Conservation (phyloP, 2,888 invertebrate genomes). For the Apamea monoglypha region DNA sequence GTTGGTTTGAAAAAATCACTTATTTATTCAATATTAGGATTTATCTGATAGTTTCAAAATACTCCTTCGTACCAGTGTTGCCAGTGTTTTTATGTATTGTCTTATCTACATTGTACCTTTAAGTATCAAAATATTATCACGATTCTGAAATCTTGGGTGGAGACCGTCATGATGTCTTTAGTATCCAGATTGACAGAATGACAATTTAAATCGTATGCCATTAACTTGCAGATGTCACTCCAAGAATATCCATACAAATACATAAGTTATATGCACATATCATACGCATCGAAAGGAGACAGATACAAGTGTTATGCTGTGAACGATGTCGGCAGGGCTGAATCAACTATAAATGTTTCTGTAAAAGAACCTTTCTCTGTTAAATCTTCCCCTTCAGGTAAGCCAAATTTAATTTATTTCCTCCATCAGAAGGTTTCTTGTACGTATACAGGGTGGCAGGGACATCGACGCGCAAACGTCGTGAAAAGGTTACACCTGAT, state of each 20-base stretch:
- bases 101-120: too few species aligned
- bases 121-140: background rate
- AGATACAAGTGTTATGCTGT: constrained; percentile 57
- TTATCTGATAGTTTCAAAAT: background rate
- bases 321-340: constrained; percentile 44
- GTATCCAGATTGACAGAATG: too few species aligned
- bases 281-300: constrained; percentile 20
- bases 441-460: too few species aligned
- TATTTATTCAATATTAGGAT: background rate
- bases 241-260: constrained; percentile 56
- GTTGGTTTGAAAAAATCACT: background rate
- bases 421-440: background rate
- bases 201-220: too few species aligned
- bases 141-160: background rate
- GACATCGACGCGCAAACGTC: too few species aligned
- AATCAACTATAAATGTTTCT: constrained; percentile 35
- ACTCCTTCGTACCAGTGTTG: background rate
- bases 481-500: too few species aligned
- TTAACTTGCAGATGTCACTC: constrained; percentile 55
- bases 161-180: background rate
- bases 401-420: background rate
- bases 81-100: background rate
- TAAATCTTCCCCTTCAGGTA: constrained; percentile 47
- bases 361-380: constrained; percentile 57
- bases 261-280: constrained; percentile 56